A percentile compares a stretch with the other conserved stretches of the same genome.
Evolutionary conservation across 2,888 invertebrate species (phyloP).

Genomic region (Cyclophora albipunctata): DNA sequence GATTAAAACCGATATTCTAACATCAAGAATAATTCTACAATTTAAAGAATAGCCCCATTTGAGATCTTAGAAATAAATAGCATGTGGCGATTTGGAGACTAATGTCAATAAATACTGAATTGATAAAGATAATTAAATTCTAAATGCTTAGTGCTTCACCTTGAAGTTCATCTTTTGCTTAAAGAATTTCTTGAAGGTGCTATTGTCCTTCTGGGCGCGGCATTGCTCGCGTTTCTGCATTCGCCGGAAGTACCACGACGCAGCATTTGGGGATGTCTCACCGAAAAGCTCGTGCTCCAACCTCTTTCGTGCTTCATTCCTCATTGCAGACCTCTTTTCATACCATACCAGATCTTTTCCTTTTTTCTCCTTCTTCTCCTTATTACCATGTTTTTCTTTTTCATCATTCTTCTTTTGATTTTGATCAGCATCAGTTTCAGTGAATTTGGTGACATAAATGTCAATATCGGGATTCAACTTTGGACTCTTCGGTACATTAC

Average conservation of each 20-base stretch:
- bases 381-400: slow-evolving; percentile 14
- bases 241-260: slow-evolving; percentile 66
- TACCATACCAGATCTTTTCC: slow-evolving; percentile 45
- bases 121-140: slow-evolving; percentile 4
- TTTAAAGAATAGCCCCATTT: too few relatives aligned
- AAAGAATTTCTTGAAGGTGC: slow-evolving; percentile 43
- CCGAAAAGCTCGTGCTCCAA: slow-evolving; percentile 53
- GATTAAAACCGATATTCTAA: too few relatives aligned
- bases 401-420: slow-evolving; percentile 10
- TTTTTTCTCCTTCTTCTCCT: slow-evolving; percentile 23
- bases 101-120: slow-evolving; percentile 9
- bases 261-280: slow-evolving; percentile 43
- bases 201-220: slow-evolving; percentile 53
- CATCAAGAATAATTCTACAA: too few relatives aligned
- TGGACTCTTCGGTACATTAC: slow-evolving; percentile 32
- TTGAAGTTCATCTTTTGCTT: slow-evolving; percentile 58
- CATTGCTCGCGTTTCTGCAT: slow-evolving; percentile 66
- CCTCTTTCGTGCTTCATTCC: slow-evolving; percentile 54
- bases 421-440: slow-evolving; percentile 21
- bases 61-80: slow-evolving; percentile 2
- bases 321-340: slow-evolving; percentile 46
- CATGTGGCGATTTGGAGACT: background rate
- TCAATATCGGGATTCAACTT: slow-evolving; percentile 28
- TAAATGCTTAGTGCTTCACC: slow-evolving; percentile 41
- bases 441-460: slow-evolving; percentile 29